phyloP scores from a whole-genome alignment of 2,888 invertebrate genomes.

The Andrena dorsata region DNA sequence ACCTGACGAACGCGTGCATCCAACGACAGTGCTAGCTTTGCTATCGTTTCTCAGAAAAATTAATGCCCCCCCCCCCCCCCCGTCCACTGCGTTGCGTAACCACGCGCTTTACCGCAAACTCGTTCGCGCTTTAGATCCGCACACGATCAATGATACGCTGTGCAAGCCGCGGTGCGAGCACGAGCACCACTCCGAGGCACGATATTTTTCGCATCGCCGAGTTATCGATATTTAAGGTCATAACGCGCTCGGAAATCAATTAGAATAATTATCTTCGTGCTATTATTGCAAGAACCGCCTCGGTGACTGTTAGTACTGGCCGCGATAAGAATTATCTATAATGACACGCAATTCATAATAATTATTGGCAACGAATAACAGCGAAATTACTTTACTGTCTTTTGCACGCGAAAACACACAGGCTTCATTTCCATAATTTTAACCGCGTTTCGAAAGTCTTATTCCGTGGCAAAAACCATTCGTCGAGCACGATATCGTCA shows the following conservation, averaged over 20 bases:
- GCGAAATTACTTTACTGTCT: neutral
- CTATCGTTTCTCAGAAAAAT: conserved; percentile 42
- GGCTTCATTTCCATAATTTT: no score
- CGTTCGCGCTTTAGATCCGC: no score
- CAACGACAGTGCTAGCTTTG: neutral
- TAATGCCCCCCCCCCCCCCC: conserved; percentile 11
- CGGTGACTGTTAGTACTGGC: neutral
- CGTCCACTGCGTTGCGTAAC: neutral
- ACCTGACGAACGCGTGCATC: conserved; percentile 48
- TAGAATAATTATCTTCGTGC: conserved; percentile 29
- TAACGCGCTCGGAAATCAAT: conserved; percentile 12
- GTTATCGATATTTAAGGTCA: conserved; percentile 4
- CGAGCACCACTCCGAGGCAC: neutral
- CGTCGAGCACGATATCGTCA: neutral
- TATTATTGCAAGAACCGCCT: neutral
- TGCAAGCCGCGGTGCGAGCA: neutral
- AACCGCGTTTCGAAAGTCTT: no score
- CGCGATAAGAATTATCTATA: conserved; percentile 50
- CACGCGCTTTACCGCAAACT: no score
- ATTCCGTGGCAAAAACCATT: no score
- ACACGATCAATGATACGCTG: no score
- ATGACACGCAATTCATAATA: conserved; percentile 21
- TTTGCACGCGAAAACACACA: neutral
- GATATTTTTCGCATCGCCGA: neutral
- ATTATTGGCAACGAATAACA: conserved; percentile 18